Evolutionary conservation across 2,797 vertebrate species (phyloP), one percentile per base, ranked within the genome.

Genomic region (Dendrocincla fuliginosa): DNA sequence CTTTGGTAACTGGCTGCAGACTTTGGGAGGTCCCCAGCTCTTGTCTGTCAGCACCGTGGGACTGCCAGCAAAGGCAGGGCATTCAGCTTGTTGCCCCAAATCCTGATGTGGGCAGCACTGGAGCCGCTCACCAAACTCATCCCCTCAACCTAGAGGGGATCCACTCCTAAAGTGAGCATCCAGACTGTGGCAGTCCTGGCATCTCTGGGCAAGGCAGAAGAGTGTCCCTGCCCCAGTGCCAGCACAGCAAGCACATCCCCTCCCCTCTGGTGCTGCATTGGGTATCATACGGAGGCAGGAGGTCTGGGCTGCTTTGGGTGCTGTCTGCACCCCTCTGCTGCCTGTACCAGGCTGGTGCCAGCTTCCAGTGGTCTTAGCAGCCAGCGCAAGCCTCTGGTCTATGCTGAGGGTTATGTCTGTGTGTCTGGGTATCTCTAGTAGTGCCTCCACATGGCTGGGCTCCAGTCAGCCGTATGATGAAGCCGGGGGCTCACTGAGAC

Each of bases 241-340:
- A 75, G 53, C 0, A 0, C 50, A 57, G n/a, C 1, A 10, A 41
- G 44, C 9, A 2, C 3, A 2, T 42, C 30, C 14, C 13, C 10
- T 64, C 23, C 13, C 5, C 11, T 50, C 16, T 3, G 0, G 8
- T 23, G 24, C 61, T 81, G 49, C 49, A 23, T 16, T 27, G 55
- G 42, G 15, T 1, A 1, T 27, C 50, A 35, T 23, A 32, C n/a
- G 59, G 63, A 73, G 70, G 39, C 28, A 74, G 55, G 74, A 46
- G 49, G 22, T 32, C 28, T 74, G 59, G 46, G 50, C 64, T 84
- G 53, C 28, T 55, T 37, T 5, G 2, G 24, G 57, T 42, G 37
- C 20, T 86, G 49, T 53, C 50, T 5, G 0, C 6, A 13, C 69
- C 74, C n/a, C 28, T 90, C 42, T 68, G 61, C 64, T 86, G 65